Conservation (phyloP, 2,113 vertebrate species). For the Callipepla californica region DNA sequence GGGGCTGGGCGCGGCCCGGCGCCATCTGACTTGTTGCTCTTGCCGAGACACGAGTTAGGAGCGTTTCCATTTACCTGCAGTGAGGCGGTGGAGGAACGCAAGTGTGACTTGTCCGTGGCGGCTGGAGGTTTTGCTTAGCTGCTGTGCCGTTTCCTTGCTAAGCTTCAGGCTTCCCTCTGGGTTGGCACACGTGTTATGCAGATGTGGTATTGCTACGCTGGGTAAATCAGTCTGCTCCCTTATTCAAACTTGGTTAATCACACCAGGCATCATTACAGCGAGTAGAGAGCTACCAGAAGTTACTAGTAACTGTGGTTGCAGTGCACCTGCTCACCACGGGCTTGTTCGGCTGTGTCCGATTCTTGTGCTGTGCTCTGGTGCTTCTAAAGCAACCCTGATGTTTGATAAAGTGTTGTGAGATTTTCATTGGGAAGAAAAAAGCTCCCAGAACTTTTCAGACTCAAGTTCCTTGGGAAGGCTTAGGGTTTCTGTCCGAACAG, state of each 20-base stretch:
- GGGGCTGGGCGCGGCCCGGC: neutral
- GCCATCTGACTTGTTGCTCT: conserved; percentile 15
- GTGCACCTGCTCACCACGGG: rapidly evolving
- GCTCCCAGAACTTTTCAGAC: neutral
- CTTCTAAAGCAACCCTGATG: neutral
- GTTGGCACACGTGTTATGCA: neutral
- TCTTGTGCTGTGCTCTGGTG: neutral
- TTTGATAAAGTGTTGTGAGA: neutral
- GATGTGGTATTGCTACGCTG: rapidly evolving
- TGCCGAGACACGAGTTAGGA: neutral
- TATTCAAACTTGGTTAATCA: neutral
- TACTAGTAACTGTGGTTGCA: neutral
- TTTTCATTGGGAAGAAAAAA: neutral
- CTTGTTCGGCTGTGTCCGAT: neutral
- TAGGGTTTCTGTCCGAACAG: neutral
- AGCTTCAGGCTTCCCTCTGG: neutral
- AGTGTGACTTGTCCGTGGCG: neutral
- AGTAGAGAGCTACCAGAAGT: neutral
- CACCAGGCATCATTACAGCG: too few relatives aligned
- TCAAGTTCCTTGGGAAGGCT: neutral
- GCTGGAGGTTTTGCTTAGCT: neutral
- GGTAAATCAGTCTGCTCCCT: neutral
- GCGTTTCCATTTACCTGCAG: neutral
- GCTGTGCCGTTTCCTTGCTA: neutral
- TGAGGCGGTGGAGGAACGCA: neutral